Percentiles rank a stretch among this genome's conserved stretches.
These are phyloP conservation scores for Sipha flava DNA, from an alignment of 1,140 invertebrate genomes.

Conservation along the genomic window DNA sequence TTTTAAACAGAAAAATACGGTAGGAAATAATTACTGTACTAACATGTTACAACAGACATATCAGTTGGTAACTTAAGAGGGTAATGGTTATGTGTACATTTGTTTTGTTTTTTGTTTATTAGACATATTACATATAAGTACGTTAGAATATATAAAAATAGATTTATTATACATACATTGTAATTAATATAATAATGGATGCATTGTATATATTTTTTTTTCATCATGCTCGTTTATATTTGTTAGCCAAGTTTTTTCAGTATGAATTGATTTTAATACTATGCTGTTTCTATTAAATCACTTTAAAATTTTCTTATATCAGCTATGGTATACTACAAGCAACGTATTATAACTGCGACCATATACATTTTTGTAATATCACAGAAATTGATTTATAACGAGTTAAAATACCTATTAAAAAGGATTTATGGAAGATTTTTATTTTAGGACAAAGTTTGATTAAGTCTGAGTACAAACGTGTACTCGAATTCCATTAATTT, in stretches of 20 bases:
- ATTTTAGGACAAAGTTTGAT: not conserved
- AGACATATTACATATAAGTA: not conserved
- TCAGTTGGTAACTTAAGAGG: conserved; percentile 1
- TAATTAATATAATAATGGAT: not conserved
- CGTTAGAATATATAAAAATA: not conserved
- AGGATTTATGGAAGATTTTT: not conserved
- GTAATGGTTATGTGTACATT: not conserved
- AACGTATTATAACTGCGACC: too few species aligned
- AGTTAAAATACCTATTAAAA: not conserved
- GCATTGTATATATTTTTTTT: not conserved
- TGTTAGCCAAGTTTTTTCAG: too few species aligned
- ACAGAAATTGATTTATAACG: not conserved
- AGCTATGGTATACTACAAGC: too few species aligned
- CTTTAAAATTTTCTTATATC: too few species aligned
- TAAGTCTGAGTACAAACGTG: not conserved
- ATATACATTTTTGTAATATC: too few species aligned
- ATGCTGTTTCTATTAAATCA: too few species aligned
- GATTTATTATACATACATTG: not conserved
- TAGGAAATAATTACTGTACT: not conserved
- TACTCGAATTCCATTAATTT: not conserved
- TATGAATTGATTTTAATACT: too few species aligned
- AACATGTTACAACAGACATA: not conserved
- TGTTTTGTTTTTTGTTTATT: not conserved
- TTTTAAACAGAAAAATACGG: not conserved
- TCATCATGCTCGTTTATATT: too few species aligned